Evolutionary conservation across 92 coral and sea anemone species (phyloP).

Genomic region (Actinernus sp.): DNA sequence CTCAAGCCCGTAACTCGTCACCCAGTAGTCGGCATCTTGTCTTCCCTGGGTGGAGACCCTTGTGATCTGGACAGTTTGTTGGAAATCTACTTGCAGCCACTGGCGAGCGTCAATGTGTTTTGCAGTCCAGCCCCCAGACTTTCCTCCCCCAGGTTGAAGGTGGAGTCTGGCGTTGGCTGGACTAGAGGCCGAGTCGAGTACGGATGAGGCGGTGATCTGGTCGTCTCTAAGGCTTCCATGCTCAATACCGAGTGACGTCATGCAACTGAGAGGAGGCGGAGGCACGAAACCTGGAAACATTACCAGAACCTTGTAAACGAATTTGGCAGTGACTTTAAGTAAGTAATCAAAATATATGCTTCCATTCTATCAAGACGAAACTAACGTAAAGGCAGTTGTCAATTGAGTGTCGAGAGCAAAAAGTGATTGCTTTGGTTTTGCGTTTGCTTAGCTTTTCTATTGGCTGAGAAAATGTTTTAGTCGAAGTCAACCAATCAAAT

Average conservation of each 20-base stretch:
- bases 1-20: slow-evolving; percentile 7
- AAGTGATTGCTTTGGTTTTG: too few relatives aligned
- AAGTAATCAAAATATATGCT: too few relatives aligned
- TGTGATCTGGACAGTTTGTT: slow-evolving; percentile 10
- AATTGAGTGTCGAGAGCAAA: too few relatives aligned
- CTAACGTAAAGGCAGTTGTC: too few relatives aligned
- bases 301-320: too few relatives aligned
- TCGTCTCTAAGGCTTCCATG: slow-evolving; percentile 18
- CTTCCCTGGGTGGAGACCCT: slow-evolving; percentile 31
- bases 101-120: slow-evolving; percentile 6
- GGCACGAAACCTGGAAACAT: slow-evolving; percentile 57
- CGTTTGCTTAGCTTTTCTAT: too few relatives aligned
- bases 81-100: slow-evolving; percentile 21
- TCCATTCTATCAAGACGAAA: too few relatives aligned
- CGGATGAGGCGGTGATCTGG: slow-evolving; percentile 23
- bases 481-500: too few relatives aligned
- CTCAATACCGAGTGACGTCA: slow-evolving; percentile 58
- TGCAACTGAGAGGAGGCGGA: slow-evolving; percentile 51
- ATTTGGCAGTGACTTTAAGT: too few relatives aligned
- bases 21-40: slow-evolving; percentile 15
- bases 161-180: slow-evolving; percentile 21
- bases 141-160: slow-evolving; percentile 1
- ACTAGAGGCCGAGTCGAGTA: background rate
- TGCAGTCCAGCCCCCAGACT: slow-evolving; percentile 22
- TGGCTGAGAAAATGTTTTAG: too few relatives aligned